Evolutionary conservation across 2,797 vertebrate genomes (phyloP).

Genomic region (Thripadectes ignobilis): DNA sequence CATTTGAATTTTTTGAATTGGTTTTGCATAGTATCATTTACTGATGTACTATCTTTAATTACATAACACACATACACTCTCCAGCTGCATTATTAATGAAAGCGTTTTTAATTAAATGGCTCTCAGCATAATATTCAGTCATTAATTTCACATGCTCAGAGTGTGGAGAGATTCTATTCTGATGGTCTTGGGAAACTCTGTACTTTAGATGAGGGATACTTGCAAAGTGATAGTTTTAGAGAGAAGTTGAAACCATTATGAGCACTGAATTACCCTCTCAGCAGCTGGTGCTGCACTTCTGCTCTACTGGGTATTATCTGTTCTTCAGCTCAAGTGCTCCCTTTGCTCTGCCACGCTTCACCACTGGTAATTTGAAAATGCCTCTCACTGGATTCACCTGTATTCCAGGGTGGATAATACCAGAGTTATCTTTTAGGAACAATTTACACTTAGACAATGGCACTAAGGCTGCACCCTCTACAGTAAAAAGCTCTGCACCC

Average conservation of each 20-base stretch:
- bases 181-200: conserved; percentile 39
- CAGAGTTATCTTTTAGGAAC: neutral
- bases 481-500: neutral
- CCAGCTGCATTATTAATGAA: conserved; percentile 64
- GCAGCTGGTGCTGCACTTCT: conserved; percentile 34
- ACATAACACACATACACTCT: conserved; percentile 61
- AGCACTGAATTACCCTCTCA: conserved; percentile 50
- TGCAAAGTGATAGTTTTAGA: neutral
- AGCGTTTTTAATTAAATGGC: conserved; percentile 70
- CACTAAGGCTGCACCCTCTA: neutral
- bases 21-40: conserved; percentile 73
- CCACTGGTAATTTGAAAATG: neutral
- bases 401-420: neutral
- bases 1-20: conserved; percentile 73
- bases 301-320: conserved; percentile 43
- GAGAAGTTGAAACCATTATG: neutral
- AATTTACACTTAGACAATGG: neutral
- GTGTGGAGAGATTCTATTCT: conserved; percentile 10
- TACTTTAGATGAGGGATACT: conserved; percentile 44
- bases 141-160: conserved; percentile 58
- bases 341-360: conserved; percentile 20
- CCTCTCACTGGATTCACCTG: neutral
- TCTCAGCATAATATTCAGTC: conserved; percentile 60
- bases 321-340: conserved; percentile 49
- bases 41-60: conserved; percentile 75